Conservation (phyloP, 2,888 invertebrate species). For the Chromoteleia sp. region DNA sequence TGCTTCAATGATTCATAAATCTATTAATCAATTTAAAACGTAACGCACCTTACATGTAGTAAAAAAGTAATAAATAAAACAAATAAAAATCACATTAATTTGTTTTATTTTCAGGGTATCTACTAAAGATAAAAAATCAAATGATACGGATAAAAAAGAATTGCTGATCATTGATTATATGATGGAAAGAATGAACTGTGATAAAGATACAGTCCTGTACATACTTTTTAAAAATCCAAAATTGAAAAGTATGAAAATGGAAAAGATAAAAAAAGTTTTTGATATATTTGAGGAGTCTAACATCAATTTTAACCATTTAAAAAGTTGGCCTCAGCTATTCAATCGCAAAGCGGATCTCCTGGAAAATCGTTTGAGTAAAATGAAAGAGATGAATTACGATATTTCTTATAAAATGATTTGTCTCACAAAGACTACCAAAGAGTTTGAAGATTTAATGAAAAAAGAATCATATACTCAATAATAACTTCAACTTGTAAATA, state of each 20-base stretch:
- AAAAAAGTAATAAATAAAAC: too few species aligned
- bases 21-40: constrained; percentile 1
- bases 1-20: background rate
- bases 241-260: constrained; percentile 5
- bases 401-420: constrained; percentile 4
- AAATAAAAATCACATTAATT: too few species aligned
- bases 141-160: constrained; percentile 1
- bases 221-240: constrained; percentile 10
- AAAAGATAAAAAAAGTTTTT: constrained; percentile 16
- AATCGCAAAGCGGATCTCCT: background rate
- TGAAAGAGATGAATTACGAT: constrained; percentile 6
- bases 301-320: constrained; percentile 4
- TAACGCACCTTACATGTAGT: too few species aligned
- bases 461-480: background rate
- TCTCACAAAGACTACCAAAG: constrained; percentile 14
- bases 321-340: constrained; percentile 5
- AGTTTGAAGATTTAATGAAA: constrained; percentile 17
- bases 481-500: background rate
- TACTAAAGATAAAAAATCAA: background rate
- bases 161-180: constrained; percentile 2
- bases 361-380: background rate
- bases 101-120: constrained; percentile 1
- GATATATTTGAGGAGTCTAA: constrained; percentile 15
- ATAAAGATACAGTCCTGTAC: background rate
- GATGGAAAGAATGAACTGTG: constrained; percentile 16